Evolutionary conservation across 2,888 invertebrate species (phyloP).

Genomic region (Tinea semifulvella): DNA sequence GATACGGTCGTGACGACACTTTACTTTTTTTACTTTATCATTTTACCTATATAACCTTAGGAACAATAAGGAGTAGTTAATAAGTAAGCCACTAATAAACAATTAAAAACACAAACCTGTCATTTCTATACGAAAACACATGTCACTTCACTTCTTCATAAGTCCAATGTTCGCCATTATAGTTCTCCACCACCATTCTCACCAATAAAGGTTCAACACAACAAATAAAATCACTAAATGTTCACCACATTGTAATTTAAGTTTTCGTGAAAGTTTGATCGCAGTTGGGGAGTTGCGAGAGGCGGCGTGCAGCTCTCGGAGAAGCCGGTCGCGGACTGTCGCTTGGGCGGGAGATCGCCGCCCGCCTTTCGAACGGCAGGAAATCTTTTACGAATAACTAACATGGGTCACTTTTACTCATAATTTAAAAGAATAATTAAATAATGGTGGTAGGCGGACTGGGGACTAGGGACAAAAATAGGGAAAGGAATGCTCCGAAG

Average conservation of each 20-base stretch:
- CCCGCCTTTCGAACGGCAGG: conserved; percentile 4
- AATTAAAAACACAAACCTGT: not conserved
- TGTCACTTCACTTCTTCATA: not conserved
- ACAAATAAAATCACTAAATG: not conserved
- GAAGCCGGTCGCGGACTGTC: not conserved
- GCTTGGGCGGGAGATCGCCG: conserved; percentile 7
- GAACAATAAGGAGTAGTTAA: no score
- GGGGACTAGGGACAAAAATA: no score
- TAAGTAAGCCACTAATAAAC: no score
- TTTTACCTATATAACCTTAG: no score
- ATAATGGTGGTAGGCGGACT: no score
- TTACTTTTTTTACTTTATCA: no score
- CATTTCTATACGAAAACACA: not conserved
- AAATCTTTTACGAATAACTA: no score
- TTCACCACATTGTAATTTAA: not conserved
- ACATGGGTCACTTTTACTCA: no score
- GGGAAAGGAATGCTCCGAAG: no score
- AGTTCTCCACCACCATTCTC: not conserved
- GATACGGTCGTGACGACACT: no score
- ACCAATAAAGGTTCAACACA: not conserved
- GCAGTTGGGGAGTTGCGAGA: conserved; percentile 1
- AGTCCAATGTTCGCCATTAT: conserved; percentile 6
- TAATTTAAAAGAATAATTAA: no score
- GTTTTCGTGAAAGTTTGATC: not conserved
- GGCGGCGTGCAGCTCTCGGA: conserved; percentile 4